Evolutionary conservation across 2,888 invertebrate genomes (phyloP).

Genomic region (Euphydryas editha): DNA sequence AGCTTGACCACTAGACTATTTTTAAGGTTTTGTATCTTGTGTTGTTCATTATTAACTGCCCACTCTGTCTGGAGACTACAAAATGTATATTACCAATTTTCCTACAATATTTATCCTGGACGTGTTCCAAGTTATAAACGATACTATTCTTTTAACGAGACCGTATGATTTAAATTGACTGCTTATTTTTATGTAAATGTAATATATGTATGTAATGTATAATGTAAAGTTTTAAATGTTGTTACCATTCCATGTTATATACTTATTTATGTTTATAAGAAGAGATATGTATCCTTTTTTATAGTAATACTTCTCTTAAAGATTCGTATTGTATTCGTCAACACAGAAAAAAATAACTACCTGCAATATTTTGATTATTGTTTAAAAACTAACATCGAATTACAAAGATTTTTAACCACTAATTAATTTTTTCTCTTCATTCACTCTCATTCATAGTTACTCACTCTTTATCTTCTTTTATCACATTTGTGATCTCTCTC

Average conservation of each 20-base stretch:
- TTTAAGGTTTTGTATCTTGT: too few relatives aligned
- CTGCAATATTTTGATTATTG: too few relatives aligned
- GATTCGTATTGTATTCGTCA: too few relatives aligned
- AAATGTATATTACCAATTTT: slow-evolving; percentile 30
- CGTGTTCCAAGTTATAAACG: slow-evolving; percentile 24
- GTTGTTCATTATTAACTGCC: slow-evolving; percentile 27
- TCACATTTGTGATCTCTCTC: background rate
- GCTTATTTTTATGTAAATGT: background rate
- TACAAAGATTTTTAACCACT: too few relatives aligned
- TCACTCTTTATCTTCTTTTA: background rate
- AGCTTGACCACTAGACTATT: too few relatives aligned
- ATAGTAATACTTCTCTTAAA: too few relatives aligned
- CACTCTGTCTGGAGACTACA: slow-evolving; percentile 18
- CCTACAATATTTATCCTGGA: slow-evolving; percentile 28
- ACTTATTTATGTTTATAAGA: too few relatives aligned
- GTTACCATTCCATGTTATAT: background rate
- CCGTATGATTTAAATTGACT: background rate
- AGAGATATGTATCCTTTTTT: too few relatives aligned
- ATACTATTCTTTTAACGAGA: background rate
- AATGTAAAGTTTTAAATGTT: background rate
- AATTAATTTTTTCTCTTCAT: too few relatives aligned
- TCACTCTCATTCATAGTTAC: background rate
- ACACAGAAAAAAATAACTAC: too few relatives aligned
- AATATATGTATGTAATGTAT: background rate
- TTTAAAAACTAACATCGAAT: too few relatives aligned